Evolutionary conservation across 2,888 invertebrate genomes (phyloP).

Genomic region (Tachina fera): DNA sequence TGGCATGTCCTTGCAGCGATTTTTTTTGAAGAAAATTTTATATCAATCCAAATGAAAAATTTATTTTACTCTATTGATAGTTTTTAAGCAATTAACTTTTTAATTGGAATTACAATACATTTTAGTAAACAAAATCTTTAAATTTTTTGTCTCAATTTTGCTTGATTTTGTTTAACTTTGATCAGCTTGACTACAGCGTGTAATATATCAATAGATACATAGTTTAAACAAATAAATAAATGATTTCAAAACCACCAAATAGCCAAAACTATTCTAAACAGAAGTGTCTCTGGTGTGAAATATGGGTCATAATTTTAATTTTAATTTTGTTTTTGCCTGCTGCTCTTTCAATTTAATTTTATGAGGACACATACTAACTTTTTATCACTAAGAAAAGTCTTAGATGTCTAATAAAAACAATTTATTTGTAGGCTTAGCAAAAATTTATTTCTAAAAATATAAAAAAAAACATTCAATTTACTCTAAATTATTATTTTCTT

Average conservation of each 20-base stretch:
- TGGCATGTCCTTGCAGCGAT: too few relatives aligned
- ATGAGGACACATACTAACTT: neutral
- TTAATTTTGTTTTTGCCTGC: constrained; percentile 59
- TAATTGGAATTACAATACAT: too few relatives aligned
- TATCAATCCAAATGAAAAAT: too few relatives aligned
- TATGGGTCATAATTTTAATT: constrained; percentile 69
- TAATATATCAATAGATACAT: neutral
- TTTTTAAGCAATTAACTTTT: too few relatives aligned
- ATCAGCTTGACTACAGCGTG: constrained; percentile 5
- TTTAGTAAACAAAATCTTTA: too few relatives aligned
- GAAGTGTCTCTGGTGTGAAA: constrained; percentile 33
- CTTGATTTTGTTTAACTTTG: too few relatives aligned
- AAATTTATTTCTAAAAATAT: constrained; percentile 63
- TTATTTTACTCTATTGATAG: too few relatives aligned
- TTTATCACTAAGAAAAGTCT: neutral
- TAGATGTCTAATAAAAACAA: constrained; percentile 18
- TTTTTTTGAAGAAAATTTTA: too few relatives aligned
- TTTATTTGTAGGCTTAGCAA: constrained; percentile 63
- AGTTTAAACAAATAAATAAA: constrained; percentile 5
- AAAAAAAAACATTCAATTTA: constrained; percentile 9
- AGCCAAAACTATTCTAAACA: constrained; percentile 2
- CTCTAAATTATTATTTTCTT: neutral
- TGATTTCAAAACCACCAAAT: neutral
- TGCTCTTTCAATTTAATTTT: neutral
- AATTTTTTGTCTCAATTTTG: too few relatives aligned